Evolutionary conservation across 2,888 invertebrate genomes (phyloP), one percentile per base, ranked within the genome.

Genomic region (Eristalis tenax): DNA sequence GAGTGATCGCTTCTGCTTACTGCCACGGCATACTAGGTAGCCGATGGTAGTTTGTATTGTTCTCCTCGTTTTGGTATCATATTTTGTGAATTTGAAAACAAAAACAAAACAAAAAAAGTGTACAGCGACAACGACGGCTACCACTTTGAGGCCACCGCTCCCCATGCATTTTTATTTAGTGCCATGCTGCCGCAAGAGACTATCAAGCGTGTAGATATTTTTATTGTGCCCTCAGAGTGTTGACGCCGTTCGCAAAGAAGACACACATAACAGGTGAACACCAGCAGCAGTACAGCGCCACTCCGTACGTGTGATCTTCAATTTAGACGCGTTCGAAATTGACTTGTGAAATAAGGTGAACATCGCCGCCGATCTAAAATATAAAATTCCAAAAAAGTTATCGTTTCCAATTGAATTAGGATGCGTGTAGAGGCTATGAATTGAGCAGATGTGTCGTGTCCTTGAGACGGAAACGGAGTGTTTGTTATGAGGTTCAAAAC

Each of bases 1-100:
- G 87, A 87, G 79, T 76, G 87, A 87, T 83, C 87, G 83, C 87
- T 80, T 83, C 73, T 83, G 66, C 66, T 80, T 68, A 32, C 63
- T 57, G 40, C 57, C 35, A 40, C 56, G 35, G 50, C 50, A 38
- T 23, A 64, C 35, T 65, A 23, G 15, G 23, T 43, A 63, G 57
- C 15, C 71, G 65, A 32, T 74, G 50, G 18, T 59, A 43, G 43
- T 59, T 32, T 71, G 66, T 32, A 78, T 83, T 86, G 74, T 81
- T 82, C 70, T 77, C 66, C 64, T 77, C 64, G 75, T 81, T 69
- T 86, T 64, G 78, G 78, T 78, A 50, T 66, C 82, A 81, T 77
- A 86, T 74, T 86, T 86, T 78, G 81, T 77, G 57, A 76, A 65
- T 82, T 86, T 40, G 50, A n/a, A 64, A 71, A 69, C 32, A 77